Conservation (phyloP, 1,140 invertebrate species). For the Spodoptera litura region DNA sequence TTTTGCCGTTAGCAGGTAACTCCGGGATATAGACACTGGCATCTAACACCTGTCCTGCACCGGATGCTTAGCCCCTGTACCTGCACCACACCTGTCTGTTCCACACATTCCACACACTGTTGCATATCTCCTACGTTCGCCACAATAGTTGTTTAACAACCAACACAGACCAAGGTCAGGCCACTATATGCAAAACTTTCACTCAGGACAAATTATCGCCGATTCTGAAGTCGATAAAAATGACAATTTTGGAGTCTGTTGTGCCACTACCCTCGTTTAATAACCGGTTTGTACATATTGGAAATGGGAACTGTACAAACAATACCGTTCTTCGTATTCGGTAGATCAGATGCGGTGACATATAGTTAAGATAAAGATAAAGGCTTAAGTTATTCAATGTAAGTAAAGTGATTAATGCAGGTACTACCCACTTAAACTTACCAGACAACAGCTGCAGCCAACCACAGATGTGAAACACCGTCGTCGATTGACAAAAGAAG, state of each 20-base stretch:
- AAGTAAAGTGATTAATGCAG: too few species aligned
- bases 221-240: slow-evolving; percentile 36
- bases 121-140: slow-evolving; percentile 1
- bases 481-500: slow-evolving; percentile 97
- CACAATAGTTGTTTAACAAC: slow-evolving; percentile 36
- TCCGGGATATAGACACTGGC: slow-evolving; percentile 17
- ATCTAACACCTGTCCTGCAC: slow-evolving; percentile 38
- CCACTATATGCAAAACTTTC: slow-evolving; percentile 46
- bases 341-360: too few species aligned
- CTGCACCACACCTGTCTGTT: slow-evolving; percentile 11
- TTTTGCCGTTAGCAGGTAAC: slow-evolving; percentile 34
- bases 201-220: slow-evolving; percentile 30
- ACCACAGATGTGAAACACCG: slow-evolving; percentile 96
- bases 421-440: slow-evolving; percentile 82
- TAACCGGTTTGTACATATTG: not conserved
- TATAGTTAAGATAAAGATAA: too few species aligned
- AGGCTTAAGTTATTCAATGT: too few species aligned
- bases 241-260: not conserved
- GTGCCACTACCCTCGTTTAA: slow-evolving; percentile 13
- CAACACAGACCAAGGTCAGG: slow-evolving; percentile 42
- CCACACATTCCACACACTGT: not conserved
- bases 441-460: slow-evolving; percentile 97
- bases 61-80: slow-evolving; percentile 26
- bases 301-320: too few species aligned
- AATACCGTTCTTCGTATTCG: not conserved